Conservation (phyloP, 1,140 invertebrate genomes). For the Potamilus streckersoni region DNA sequence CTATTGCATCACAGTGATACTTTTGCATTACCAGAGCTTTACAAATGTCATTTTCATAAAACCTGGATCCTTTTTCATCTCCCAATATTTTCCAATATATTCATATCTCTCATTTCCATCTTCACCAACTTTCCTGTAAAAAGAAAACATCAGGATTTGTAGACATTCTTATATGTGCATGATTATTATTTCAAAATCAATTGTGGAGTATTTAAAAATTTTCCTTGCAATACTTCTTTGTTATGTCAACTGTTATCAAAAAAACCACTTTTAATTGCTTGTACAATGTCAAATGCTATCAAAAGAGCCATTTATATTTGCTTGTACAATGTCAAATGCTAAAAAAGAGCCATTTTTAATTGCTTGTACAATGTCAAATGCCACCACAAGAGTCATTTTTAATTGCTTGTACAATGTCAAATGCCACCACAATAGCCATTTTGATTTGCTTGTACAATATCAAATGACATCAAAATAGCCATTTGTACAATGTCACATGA, state of each 20-base stretch:
- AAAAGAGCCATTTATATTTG: background rate
- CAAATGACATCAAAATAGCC: no score
- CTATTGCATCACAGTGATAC: no score
- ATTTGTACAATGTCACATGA: no score
- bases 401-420: background rate
- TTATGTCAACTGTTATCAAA: background rate
- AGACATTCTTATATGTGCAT: background rate
- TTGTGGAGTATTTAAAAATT: background rate
- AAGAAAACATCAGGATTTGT: conserved; percentile 12
- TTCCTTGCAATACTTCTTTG: background rate
- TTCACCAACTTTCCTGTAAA: conserved; percentile 54
- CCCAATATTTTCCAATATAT: conserved; percentile 74
- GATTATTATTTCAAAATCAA: background rate
- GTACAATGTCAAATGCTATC: background rate
- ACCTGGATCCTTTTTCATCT: conserved; percentile 71
- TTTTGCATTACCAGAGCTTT: conserved; percentile 51
- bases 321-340: no score
- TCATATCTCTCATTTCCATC: conserved; percentile 74
- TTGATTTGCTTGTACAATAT: background rate
- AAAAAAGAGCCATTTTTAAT: background rate
- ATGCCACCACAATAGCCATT: background rate
- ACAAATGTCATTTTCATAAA: conserved; percentile 71
- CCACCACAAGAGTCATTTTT: background rate
- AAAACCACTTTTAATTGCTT: background rate
- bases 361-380: background rate